Conservation (phyloP, 2,797 vertebrate species). For the Peromyscus attwateri region DNA sequence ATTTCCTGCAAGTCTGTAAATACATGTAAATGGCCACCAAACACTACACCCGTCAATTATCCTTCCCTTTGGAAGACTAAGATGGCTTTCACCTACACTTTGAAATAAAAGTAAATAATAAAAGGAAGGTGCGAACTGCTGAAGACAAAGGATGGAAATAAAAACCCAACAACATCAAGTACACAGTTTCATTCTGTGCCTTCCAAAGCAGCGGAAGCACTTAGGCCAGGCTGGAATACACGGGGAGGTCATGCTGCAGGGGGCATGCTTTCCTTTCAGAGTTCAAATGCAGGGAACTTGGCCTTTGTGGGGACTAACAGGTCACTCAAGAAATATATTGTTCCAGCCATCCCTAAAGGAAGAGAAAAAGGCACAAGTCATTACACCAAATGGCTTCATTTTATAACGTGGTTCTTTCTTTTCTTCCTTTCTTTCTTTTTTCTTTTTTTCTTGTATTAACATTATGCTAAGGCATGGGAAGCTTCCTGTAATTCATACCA, state of each 20-base stretch:
- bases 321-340: conserved; percentile 97
- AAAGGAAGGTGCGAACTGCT: conserved; percentile 19
- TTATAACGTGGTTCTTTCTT: background rate
- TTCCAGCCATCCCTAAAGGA: conserved; percentile 96
- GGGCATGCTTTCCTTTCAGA: conserved; percentile 86
- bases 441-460: background rate
- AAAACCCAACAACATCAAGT: conserved; percentile 22
- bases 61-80: conserved; percentile 44
- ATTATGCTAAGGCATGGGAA: background rate
- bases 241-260: conserved; percentile 63
- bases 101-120: conserved; percentile 69
- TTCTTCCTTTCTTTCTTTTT: background rate
- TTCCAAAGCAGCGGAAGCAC: conserved; percentile 67
- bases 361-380: conserved; percentile 68
- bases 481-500: background rate
- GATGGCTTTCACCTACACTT: conserved; percentile 65
- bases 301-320: conserved; percentile 94
- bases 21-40: conserved; percentile 71
- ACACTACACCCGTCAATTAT: conserved; percentile 56
- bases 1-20: conserved; percentile 67
- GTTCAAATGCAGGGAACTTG: conserved; percentile 96
- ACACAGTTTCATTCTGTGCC: conserved; percentile 53
- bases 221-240: background rate
- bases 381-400: background rate
- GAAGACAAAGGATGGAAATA: conserved; percentile 70